phyloP scores from a whole-genome alignment of 2,113 vertebrate genomes.

The Chunga burmeisteri region DNA sequence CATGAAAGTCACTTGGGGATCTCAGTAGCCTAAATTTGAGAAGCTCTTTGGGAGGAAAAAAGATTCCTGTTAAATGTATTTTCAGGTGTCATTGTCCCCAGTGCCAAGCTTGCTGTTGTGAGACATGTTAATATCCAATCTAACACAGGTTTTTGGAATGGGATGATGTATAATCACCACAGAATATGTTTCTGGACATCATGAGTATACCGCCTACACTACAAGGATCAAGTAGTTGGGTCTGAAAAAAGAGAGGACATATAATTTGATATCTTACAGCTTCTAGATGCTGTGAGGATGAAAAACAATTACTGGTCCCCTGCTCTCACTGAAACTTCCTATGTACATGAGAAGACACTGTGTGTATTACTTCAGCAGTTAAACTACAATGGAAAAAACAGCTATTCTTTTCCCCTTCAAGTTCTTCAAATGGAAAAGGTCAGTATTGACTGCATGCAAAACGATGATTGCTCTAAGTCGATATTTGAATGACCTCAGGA shows the following conservation, averaged over 20 bases:
- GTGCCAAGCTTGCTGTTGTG: neutral
- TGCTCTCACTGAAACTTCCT: neutral
- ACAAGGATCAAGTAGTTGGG: neutral
- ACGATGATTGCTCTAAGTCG: neutral
- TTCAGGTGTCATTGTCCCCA: neutral
- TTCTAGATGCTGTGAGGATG: neutral
- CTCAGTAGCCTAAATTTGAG: neutral
- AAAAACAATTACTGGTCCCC: neutral
- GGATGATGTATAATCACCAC: neutral
- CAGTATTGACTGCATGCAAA: constrained; percentile 45
- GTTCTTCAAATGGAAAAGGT: constrained; percentile 34
- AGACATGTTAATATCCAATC: rapidly evolving
- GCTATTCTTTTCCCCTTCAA: neutral
- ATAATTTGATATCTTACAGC: neutral
- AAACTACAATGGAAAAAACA: neutral
- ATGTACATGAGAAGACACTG: neutral
- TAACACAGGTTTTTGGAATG: neutral
- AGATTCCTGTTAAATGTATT: neutral
- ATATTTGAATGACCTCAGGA: constrained; percentile 45
- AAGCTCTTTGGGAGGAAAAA: neutral
- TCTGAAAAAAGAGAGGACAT: neutral
- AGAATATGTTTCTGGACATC: neutral
- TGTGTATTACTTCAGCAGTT: neutral
- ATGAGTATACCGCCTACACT: neutral
- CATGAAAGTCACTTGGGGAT: neutral